These are phyloP conservation scores for Theristicus caerulescens DNA, from an alignment of 2,113 vertebrate species.

Conservation along the genomic window DNA sequence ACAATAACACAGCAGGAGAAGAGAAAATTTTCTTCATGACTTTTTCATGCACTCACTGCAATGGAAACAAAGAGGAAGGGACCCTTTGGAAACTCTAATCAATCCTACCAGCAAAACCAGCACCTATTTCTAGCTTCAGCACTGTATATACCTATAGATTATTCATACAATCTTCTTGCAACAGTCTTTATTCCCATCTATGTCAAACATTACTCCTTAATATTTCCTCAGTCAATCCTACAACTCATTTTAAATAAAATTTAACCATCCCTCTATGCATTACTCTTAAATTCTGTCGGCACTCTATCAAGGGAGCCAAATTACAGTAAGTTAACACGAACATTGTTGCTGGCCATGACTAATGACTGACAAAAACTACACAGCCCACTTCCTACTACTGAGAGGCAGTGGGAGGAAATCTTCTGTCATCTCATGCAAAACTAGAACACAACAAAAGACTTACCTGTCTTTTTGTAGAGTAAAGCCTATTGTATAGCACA, in stretches of 20 bases:
- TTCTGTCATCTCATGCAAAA: not conserved
- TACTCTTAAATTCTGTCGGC: not conserved
- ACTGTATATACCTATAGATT: rapidly evolving
- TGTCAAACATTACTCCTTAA: not conserved
- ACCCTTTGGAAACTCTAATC: not conserved
- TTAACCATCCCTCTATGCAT: not conserved
- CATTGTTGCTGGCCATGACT: not conserved
- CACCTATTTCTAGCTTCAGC: not conserved
- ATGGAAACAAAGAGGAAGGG: not conserved
- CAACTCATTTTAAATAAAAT: not conserved
- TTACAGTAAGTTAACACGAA: not conserved
- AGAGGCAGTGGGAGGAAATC: not conserved
- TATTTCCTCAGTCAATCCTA: not conserved
- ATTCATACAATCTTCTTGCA: not conserved
- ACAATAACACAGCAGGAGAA: not conserved
- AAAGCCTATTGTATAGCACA: not conserved
- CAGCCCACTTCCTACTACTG: not conserved
- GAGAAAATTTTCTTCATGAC: not conserved
- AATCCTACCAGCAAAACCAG: not conserved
- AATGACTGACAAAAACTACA: not conserved
- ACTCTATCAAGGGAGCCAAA: not conserved
- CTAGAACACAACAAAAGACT: not conserved
- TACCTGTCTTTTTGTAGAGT: not conserved
- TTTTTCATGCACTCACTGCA: not conserved
- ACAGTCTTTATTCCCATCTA: not conserved